phyloP scores from a whole-genome alignment of 1,140 invertebrate species.

The Heliconius melpomene region DNA sequence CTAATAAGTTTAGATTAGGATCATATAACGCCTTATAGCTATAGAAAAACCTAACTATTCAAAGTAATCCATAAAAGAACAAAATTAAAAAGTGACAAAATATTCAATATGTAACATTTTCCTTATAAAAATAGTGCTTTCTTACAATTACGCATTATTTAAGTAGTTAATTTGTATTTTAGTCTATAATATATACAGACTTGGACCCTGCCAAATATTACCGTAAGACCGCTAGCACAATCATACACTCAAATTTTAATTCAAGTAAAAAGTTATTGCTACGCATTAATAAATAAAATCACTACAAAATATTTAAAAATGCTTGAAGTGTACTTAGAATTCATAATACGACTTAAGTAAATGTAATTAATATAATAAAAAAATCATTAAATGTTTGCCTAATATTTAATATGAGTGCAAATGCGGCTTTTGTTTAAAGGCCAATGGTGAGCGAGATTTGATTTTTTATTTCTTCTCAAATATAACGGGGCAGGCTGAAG shows the following conservation, averaged over 20 bases:
- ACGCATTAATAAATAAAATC: neutral
- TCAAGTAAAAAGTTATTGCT: neutral
- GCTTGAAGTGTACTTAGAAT: neutral
- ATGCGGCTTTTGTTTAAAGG: neutral
- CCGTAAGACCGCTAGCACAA: slow-evolving; percentile 47
- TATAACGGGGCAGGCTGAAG: neutral
- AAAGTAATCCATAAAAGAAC: neutral
- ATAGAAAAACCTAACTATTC: neutral
- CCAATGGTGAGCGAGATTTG: neutral
- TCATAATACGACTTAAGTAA: neutral
- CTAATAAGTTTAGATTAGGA: neutral
- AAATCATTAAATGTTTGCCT: neutral
- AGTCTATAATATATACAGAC: slow-evolving; percentile 51
- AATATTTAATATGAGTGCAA: neutral
- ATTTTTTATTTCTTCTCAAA: neutral
- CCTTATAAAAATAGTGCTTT: neutral
- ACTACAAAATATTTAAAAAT: neutral
- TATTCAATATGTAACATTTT: neutral
- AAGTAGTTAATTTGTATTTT: slow-evolving; percentile 27
- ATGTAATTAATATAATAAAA: neutral
- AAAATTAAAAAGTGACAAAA: neutral
- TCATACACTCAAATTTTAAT: neutral
- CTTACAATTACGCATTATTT: neutral
- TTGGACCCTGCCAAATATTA: slow-evolving; percentile 73
- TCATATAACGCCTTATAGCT: neutral